Percentiles rank a stretch among this genome's conserved stretches.
phyloP scores from a whole-genome alignment of 2,797 vertebrate species.

The Scleropages formosus region DNA sequence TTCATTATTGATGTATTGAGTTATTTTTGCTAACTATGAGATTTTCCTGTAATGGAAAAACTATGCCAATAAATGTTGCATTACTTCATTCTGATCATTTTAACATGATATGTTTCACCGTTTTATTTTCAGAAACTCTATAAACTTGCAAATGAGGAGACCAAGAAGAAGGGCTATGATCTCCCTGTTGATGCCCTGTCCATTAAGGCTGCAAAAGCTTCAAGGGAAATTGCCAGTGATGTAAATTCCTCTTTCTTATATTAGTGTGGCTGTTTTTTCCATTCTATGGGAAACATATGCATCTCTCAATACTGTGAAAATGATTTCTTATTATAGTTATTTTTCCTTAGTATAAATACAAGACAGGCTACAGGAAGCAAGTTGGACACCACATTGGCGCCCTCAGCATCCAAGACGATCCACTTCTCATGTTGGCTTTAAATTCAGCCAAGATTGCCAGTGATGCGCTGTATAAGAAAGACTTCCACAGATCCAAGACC shows the following conservation, averaged over 20 bases:
- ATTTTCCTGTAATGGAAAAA: too few species aligned
- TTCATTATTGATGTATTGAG: not conserved
- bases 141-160: conserved; percentile 71
- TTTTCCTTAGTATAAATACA: conserved; percentile 23
- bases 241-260: too few species aligned
- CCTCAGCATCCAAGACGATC: conserved; percentile 66
- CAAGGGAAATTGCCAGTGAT: conserved; percentile 72
- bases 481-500: conserved; percentile 83
- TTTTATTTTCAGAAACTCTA: conserved; percentile 88
- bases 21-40: too few species aligned
- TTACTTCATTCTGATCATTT: too few species aligned
- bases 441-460: conserved; percentile 83
- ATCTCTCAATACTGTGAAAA: too few species aligned
- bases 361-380: conserved; percentile 76
- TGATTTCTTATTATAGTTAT: too few species aligned
- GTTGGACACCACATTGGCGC: conserved; percentile 74
- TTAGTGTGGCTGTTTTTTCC: too few species aligned
- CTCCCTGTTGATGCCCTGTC: conserved; percentile 71
- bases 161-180: conserved; percentile 69
- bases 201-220: conserved; percentile 72
- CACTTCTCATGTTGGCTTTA: conserved; percentile 71
- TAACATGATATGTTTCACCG: too few species aligned
- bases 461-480: conserved; percentile 84
- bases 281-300: not conserved
- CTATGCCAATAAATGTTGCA: too few species aligned